Evolutionary conservation across 2,888 invertebrate species (phyloP).

Genomic region (Epirrhoe alternata): DNA sequence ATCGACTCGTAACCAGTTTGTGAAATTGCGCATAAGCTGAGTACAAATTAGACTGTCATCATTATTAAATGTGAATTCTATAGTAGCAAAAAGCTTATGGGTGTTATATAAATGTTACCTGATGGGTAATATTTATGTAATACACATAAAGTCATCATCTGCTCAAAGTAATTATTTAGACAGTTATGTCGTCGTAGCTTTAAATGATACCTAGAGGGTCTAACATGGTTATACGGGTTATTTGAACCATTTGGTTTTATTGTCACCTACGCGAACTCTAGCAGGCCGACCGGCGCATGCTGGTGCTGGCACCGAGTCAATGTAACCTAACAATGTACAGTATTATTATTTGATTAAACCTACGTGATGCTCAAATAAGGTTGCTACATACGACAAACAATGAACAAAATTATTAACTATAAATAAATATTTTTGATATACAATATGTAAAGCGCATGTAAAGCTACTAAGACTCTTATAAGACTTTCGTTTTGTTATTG

Average conservation of each 20-base stretch:
- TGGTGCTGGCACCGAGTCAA: slow-evolving; percentile 42
- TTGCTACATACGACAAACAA: slow-evolving; percentile 5
- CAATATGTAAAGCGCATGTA: too few relatives aligned
- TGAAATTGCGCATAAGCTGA: slow-evolving; percentile 11
- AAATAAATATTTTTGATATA: background rate
- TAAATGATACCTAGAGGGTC: slow-evolving; percentile 40
- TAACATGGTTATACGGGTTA: slow-evolving; percentile 42
- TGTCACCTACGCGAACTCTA: slow-evolving; percentile 48
- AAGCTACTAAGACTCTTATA: too few relatives aligned
- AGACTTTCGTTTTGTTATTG: too few relatives aligned
- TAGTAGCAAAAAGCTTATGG: slow-evolving; percentile 2
- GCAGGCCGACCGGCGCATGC: slow-evolving; percentile 25
- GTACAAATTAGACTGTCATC: background rate
- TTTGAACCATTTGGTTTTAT: slow-evolving; percentile 49
- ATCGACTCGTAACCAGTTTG: slow-evolving; percentile 14
- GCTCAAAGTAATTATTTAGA: slow-evolving; percentile 47
- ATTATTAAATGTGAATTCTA: background rate
- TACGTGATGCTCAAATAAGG: slow-evolving; percentile 25
- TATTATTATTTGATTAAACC: slow-evolving; percentile 44
- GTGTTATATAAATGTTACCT: background rate
- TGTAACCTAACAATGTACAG: slow-evolving; percentile 46
- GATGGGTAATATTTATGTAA: slow-evolving; percentile 23
- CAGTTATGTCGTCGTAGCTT: slow-evolving; percentile 48
- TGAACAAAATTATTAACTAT: background rate
- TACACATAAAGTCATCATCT: slow-evolving; percentile 30